A percentile compares a stretch with the other conserved stretches of the same genome.
phyloP scores from a whole-genome alignment of 2,888 invertebrate genomes.

The Lasioglossum calceatum region DNA sequence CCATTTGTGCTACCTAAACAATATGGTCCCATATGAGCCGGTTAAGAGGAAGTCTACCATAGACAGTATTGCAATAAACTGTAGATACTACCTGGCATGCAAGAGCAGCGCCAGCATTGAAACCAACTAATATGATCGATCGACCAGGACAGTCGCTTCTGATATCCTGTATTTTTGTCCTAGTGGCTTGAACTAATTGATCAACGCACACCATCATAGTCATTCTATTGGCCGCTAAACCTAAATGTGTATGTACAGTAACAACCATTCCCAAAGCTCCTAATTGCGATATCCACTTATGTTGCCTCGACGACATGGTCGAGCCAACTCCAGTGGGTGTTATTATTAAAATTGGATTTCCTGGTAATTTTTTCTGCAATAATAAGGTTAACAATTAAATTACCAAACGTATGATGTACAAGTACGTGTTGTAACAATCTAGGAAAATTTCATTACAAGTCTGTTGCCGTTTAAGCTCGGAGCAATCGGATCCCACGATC shows the following conservation, averaged over 20 bases:
- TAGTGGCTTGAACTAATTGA: constrained; percentile 88
- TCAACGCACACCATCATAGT: constrained; percentile 87
- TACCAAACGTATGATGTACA: too few relatives aligned
- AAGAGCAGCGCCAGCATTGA: constrained; percentile 90
- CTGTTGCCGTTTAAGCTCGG: constrained; percentile 87
- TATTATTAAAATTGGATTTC: constrained; percentile 88
- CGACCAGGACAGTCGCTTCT: constrained; percentile 88
- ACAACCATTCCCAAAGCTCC: constrained; percentile 89
- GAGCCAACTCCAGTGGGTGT: constrained; percentile 86
- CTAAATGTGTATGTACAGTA: constrained; percentile 86
- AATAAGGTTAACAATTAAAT: background rate
- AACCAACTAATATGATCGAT: constrained; percentile 91
- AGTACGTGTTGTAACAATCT: background rate
- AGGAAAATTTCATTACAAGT: constrained; percentile 84
- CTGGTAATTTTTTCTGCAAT: constrained; percentile 88
- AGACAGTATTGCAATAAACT: background rate
- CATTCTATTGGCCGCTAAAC: constrained; percentile 81
- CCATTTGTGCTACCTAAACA: constrained; percentile 88
- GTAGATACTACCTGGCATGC: constrained; percentile 87
- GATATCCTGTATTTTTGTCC: constrained; percentile 90
- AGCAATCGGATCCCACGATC: constrained; percentile 91
- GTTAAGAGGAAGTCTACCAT: background rate
- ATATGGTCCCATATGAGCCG: background rate
- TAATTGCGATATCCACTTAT: constrained; percentile 90
- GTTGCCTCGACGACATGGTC: constrained; percentile 86